Conservation (phyloP, 2,888 invertebrate species). For the Mimas tiliae region DNA sequence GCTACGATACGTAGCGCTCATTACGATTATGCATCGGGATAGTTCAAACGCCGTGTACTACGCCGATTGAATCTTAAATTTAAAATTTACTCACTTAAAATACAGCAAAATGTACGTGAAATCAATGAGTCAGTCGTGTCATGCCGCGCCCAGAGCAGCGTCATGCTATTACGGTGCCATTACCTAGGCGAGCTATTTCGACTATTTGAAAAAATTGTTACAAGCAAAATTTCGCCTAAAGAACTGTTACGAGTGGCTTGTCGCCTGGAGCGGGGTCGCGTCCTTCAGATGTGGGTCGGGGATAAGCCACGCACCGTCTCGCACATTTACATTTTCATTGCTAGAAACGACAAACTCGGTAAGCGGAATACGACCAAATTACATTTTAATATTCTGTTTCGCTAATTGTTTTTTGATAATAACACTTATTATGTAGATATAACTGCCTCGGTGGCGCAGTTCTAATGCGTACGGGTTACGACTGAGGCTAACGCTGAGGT, state of each 20-base stretch:
- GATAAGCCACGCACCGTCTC: slow-evolving; percentile 72
- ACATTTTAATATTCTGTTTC: slow-evolving; percentile 38
- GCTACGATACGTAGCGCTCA: slow-evolving; percentile 18
- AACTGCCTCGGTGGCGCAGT: too few relatives aligned
- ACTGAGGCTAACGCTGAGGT: too few relatives aligned
- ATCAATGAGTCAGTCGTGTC: slow-evolving; percentile 17
- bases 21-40: not conserved
- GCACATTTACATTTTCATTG: slow-evolving; percentile 81
- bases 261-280: slow-evolving; percentile 59
- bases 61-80: not conserved
- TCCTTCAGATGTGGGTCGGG: slow-evolving; percentile 82
- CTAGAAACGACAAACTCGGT: slow-evolving; percentile 55
- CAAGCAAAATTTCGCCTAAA: slow-evolving; percentile 34
- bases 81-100: too few relatives aligned
- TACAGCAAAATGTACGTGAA: slow-evolving; percentile 3
- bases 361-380: slow-evolving; percentile 66
- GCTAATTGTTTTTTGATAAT: not conserved
- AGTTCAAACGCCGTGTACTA: not conserved
- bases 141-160: slow-evolving; percentile 20
- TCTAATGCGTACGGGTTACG: too few relatives aligned
- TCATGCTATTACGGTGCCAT: slow-evolving; percentile 25
- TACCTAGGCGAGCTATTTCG: slow-evolving; percentile 21
- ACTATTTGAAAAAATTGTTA: slow-evolving; percentile 32
- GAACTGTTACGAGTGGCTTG: slow-evolving; percentile 45
- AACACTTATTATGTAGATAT: not conserved